Evolutionary conservation across 2,888 invertebrate species (phyloP).

Genomic region (Patella depressa): DNA sequence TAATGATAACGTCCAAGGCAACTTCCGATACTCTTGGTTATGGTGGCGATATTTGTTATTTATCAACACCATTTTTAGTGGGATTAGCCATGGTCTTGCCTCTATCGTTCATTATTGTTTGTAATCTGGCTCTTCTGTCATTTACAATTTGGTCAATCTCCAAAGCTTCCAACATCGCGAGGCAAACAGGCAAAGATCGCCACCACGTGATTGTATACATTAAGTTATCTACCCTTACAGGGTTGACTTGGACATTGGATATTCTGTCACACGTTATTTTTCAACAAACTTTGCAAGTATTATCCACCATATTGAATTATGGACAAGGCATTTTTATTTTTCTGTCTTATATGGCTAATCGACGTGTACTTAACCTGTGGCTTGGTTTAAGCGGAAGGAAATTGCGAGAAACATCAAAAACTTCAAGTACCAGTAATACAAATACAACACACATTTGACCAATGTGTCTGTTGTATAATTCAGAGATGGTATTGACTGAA

Average conservation of each 20-base stretch:
- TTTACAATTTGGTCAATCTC: conserved; percentile 40
- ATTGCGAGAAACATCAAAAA: not conserved
- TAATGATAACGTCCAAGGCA: not conserved
- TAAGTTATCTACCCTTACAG: conserved; percentile 50
- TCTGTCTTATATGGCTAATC: conserved; percentile 46
- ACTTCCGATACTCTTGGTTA: conserved; percentile 17
- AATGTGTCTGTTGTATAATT: too few relatives aligned
- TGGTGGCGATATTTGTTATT: conserved; percentile 36
- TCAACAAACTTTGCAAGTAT: conserved; percentile 39
- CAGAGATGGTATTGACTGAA: too few relatives aligned
- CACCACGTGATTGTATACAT: conserved; percentile 44
- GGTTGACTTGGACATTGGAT: conserved; percentile 52
- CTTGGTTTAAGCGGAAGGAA: conserved; percentile 5
- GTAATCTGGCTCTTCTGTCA: conserved; percentile 44
- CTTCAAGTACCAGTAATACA: not conserved
- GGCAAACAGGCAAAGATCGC: conserved; percentile 32
- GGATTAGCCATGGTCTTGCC: conserved; percentile 46
- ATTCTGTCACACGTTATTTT: conserved; percentile 46
- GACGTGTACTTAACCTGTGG: conserved; percentile 43
- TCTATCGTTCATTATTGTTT: conserved; percentile 33
- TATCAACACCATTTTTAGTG: conserved; percentile 25
- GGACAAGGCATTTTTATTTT: conserved; percentile 53
- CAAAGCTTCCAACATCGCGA: conserved; percentile 24
- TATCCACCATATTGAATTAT: conserved; percentile 45
- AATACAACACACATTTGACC: not conserved